Evolutionary conservation across 2,113 vertebrate genomes (phyloP).

Genomic region (Bungarus multicinctus): DNA sequence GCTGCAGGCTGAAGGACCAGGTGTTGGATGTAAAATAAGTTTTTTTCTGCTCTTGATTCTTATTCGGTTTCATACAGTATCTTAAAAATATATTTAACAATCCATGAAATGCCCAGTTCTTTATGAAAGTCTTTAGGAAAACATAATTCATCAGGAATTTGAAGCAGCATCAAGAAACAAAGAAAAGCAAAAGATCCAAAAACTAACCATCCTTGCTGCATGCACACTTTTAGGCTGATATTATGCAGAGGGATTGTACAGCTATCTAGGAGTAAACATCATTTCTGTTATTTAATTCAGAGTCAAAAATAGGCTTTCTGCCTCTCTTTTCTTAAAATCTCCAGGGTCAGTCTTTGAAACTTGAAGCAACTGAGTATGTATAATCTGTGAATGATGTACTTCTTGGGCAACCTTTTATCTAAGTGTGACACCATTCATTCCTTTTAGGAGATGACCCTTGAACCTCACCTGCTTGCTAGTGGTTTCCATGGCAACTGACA

Average conservation of each 20-base stretch:
- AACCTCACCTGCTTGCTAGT: constrained; percentile 55
- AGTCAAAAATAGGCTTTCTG: constrained; percentile 27
- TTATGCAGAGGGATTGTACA: constrained; percentile 12
- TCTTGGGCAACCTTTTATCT: constrained; percentile 55
- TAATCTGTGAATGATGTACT: constrained; percentile 45
- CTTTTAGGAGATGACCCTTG: constrained; percentile 53
- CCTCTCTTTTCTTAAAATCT: neutral
- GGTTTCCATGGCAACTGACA: constrained; percentile 66
- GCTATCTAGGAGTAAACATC: constrained; percentile 12
- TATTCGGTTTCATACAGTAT: neutral
- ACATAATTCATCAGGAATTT: neutral
- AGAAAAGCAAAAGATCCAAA: neutral
- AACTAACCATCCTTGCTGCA: neutral
- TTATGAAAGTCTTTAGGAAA: neutral
- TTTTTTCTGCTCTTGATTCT: neutral
- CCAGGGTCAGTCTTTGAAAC: constrained; percentile 25
- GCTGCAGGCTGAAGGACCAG: neutral
- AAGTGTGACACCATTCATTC: constrained; percentile 53
- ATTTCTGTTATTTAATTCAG: constrained; percentile 11
- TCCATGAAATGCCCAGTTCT: neutral
- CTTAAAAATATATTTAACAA: neutral
- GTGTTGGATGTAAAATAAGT: neutral
- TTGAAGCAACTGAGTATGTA: constrained; percentile 11
- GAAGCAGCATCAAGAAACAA: neutral
- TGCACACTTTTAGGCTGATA: too few relatives aligned